Base-by-base conservation (phyloP, 1,140 invertebrate genomes). In the Reticulitermes speratus region DNA sequence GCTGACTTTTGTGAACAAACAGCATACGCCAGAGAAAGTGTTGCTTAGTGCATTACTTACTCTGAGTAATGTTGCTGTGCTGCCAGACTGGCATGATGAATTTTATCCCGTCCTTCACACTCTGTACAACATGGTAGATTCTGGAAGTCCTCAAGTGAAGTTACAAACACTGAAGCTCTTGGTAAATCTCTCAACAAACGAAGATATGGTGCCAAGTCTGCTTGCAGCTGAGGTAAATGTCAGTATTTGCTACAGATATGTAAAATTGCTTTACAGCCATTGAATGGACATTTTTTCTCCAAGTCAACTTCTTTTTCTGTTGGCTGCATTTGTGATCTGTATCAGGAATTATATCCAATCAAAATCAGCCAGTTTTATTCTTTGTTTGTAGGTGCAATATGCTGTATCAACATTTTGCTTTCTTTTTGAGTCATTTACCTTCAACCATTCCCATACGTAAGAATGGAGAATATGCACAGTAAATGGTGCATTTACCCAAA, bases 181-280 rank as follows among this genome's bases (percentile, higher is more conserved):
- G n/a, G 93, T 95, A 82, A 95, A 95, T 90, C 90, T 95, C 8
- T 94, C 94, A 8, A 94, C 93, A 87, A 94, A 94, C 89, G 90
- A 92, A 88, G 92, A 94, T 85, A 92, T 94, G 91, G 92, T 95
- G 30, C 94, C 93, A 25, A 91, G 93, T 88, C 89, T 95, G 44
- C 89, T 95, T 82, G 93, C 93, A 87, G 93, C 94, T 85, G 93
- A 94, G 92, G 94, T 95, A 90, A 85, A 14, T 84, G 3, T 3
- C 45, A 48, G 9, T 84, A 23, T 11, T 84, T 30, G 21, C 30
- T 30, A 25, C 2, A 21, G 9, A 48, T 9, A 9, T 48, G 45
- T 48, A 48, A 16, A 12, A 48, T 11, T 48, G 45, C 14, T 3
- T 48, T 48, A 48, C 9, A 48, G 14, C 14, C 45, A 6, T 48